phyloP scores from a whole-genome alignment of 2,797 vertebrate species.

The Lates japonicus region DNA sequence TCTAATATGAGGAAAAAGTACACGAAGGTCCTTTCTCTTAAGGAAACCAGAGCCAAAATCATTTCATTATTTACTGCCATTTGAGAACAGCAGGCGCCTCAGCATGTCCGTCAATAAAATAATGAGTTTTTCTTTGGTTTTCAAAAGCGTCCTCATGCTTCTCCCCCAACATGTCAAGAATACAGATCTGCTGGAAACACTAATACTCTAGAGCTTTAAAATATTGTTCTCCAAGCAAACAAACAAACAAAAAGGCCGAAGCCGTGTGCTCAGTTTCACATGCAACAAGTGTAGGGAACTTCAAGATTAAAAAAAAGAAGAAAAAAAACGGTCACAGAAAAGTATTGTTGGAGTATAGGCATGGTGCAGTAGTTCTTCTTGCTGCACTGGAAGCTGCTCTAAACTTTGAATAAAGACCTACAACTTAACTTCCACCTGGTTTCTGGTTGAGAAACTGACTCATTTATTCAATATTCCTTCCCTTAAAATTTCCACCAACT shows the following conservation, averaged over 20 bases:
- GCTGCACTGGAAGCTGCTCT: too few species aligned
- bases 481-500: not conserved
- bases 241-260: not conserved
- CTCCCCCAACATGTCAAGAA: not conserved
- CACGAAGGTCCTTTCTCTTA: not conserved
- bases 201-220: not conserved
- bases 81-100: slow-evolving; percentile 33
- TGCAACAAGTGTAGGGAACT: not conserved
- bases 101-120: slow-evolving; percentile 31
- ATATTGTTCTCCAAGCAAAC: not conserved
- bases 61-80: slow-evolving; percentile 26
- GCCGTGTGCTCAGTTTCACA: not conserved
- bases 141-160: slow-evolving; percentile 3
- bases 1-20: not conserved
- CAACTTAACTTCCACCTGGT: too few species aligned
- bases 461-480: slow-evolving; percentile 12
- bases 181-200: not conserved
- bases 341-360: too few species aligned
- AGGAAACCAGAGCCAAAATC: slow-evolving; percentile 9
- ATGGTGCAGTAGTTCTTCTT: too few species aligned
- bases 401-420: too few species aligned
- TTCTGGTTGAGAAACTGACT: slow-evolving; percentile 9
- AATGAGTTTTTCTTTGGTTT: not conserved
- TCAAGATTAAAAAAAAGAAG: not conserved
- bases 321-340: not conserved